Evolutionary conservation across 2,113 vertebrate species (phyloP), one percentile per base, ranked within the genome.

Genomic region (Cyprinodon tularosa): DNA sequence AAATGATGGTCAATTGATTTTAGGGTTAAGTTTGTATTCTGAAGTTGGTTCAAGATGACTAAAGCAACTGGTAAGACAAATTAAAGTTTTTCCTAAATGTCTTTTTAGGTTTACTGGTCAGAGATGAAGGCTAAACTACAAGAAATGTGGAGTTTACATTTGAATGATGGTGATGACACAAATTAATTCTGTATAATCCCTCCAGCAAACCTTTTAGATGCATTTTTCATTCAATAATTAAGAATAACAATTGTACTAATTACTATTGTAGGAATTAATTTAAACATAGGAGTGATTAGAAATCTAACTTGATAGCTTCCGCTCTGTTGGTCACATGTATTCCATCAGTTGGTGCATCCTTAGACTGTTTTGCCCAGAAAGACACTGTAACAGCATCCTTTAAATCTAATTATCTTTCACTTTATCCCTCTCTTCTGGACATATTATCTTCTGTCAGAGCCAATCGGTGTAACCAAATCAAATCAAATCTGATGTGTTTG

Each of bases 321-420:
- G 37, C 53, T 7, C 45, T 63, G 13, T 62, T 11, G 15, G 40
- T 57, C 45, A n/a, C 29, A 12, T 68, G 59, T 67, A 22, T 45
- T 75, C 66, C 62, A 67, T 80, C 59, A 71, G 81, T 63, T 20
- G 50, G 38, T 74, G 83, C 57, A 40, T 70, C 57, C 69, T 65
- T 74, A 74, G 69, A 48, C 72, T 66, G 69, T 62, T 66, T 80
- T 37, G 20, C 65, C 74, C 39, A 38, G 63, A 74, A 78, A 38
- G 71, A 80, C 60, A 44, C 57, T 22, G 29, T 63, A 79, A 84
- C 71, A 59, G 74, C 75, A 72, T 76, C 75, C 72, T 73, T 66
- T 65, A 62, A 80, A 91, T 90, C 81, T 40, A 88, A 79, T 90
- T 88, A 84, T 4, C 65, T 77, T 84, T 77, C 75, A 79, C 82